Evolutionary conservation across 2,113 vertebrate species (phyloP).

Genomic region (Corydoras maculifer): DNA sequence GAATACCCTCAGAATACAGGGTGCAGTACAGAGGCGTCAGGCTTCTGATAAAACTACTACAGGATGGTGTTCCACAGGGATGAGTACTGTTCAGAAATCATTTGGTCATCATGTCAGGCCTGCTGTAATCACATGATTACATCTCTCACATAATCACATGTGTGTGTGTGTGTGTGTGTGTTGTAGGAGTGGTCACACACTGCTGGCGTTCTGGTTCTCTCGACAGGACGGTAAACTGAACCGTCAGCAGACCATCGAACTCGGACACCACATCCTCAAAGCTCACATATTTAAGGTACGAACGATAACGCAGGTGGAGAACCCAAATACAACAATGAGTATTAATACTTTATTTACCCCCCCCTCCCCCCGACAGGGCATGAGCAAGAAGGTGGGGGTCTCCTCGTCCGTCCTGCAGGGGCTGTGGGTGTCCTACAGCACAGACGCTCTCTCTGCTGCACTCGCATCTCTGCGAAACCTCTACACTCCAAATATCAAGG

Average conservation of each 20-base stretch:
- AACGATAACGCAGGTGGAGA: too few relatives aligned
- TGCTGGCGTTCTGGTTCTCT: conserved; percentile 96
- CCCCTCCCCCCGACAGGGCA: conserved; percentile 62
- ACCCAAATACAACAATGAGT: too few relatives aligned
- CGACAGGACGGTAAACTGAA: conserved; percentile 88
- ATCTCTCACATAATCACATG: too few relatives aligned
- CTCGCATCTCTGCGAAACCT: conserved; percentile 89
- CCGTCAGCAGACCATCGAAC: conserved; percentile 89
- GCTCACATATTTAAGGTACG: conserved; percentile 95
- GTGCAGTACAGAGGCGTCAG: too few relatives aligned
- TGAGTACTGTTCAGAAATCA: too few relatives aligned
- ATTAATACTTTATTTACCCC: not conserved
- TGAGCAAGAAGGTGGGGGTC: conserved; percentile 93
- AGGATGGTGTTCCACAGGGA: too few relatives aligned
- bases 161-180: not conserved
- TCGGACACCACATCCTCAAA: conserved; percentile 97
- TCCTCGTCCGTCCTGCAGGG: conserved; percentile 95
- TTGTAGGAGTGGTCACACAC: conserved; percentile 87
- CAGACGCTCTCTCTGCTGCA: conserved; percentile 83
- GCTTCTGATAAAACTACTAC: too few relatives aligned
- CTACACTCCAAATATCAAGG: conserved; percentile 94
- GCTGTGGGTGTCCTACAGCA: conserved; percentile 93
- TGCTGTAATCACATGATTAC: too few relatives aligned
- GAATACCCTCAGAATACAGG: too few relatives aligned
- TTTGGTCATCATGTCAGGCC: too few relatives aligned